Conservation (phyloP, 2,113 vertebrate genomes). For the Atrichornis clamosus region DNA sequence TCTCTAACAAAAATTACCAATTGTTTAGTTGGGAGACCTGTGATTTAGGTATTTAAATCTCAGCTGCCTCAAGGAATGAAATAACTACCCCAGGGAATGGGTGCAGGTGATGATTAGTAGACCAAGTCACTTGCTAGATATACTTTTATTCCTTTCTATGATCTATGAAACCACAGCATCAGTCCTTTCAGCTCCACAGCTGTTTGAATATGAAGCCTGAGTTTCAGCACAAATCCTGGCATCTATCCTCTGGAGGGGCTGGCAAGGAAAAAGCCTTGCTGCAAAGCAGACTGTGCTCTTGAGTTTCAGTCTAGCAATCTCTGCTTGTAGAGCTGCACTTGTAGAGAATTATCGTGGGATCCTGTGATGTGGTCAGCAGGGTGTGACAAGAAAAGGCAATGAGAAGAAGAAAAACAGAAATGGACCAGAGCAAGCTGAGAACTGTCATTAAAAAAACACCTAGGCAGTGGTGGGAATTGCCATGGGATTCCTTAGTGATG, state of each 20-base stretch:
- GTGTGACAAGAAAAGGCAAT: background rate
- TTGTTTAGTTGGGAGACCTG: background rate
- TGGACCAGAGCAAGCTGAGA: background rate
- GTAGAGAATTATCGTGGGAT: constrained; percentile 11
- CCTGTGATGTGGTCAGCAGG: constrained; percentile 18
- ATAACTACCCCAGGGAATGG: background rate
- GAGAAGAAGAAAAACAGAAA: constrained; percentile 5
- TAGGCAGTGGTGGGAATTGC: background rate
- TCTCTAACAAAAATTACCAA: background rate
- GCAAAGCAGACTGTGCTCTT: background rate
- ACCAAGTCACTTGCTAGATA: background rate
- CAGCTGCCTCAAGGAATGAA: background rate
- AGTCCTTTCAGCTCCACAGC: background rate
- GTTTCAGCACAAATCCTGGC: background rate
- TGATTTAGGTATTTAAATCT: background rate
- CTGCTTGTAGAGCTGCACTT: background rate
- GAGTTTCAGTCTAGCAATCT: background rate
- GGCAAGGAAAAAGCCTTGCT: background rate
- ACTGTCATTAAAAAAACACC: background rate
- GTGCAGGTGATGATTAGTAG: background rate
- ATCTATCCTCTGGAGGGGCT: background rate
- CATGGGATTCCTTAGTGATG: background rate
- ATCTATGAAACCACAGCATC: background rate
- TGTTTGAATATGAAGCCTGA: background rate
- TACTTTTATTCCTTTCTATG: background rate